Evolutionary conservation across 2,888 invertebrate genomes (phyloP).

Genomic region (Thyatira batis): DNA sequence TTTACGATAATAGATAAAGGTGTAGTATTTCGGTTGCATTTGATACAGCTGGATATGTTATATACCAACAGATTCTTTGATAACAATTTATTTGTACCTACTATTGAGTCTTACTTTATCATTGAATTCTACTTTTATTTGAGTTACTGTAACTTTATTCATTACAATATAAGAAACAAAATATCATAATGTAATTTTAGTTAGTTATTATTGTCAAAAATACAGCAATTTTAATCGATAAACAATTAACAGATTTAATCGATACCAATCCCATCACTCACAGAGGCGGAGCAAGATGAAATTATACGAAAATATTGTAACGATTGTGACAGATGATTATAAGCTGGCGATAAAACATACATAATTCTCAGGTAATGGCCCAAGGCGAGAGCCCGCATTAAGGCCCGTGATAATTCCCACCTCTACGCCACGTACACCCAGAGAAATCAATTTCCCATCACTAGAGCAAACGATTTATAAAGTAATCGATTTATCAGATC

Average conservation of each 20-base stretch:
- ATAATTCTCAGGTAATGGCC: constrained; percentile 78
- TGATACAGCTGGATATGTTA: not conserved
- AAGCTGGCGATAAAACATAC: constrained; percentile 82
- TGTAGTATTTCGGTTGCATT: not conserved
- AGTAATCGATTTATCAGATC: constrained; percentile 39
- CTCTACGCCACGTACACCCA: constrained; percentile 35
- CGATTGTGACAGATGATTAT: constrained; percentile 83
- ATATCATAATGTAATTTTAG: too few species aligned
- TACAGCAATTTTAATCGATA: constrained; percentile 20
- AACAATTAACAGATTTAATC: constrained; percentile 18
- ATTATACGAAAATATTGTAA: constrained; percentile 81
- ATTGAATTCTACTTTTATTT: too few species aligned
- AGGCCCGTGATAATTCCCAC: constrained; percentile 58
- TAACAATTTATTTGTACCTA: too few species aligned
- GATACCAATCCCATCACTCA: constrained; percentile 43
- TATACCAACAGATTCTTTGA: too few species aligned
- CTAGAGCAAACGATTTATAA: constrained; percentile 48
- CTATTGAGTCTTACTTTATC: too few species aligned
- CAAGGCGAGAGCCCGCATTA: constrained; percentile 44
- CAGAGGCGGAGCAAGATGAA: constrained; percentile 67
- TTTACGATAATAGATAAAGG: not conserved
- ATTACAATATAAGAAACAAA: too few species aligned
- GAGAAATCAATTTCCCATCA: constrained; percentile 70
- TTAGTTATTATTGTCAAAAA: not conserved
- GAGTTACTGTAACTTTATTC: too few species aligned